Percentiles rank a stretch among this genome's conserved stretches.
phyloP scores from a whole-genome alignment of 2,888 invertebrate species.

The Megalurothrips usitatus region DNA sequence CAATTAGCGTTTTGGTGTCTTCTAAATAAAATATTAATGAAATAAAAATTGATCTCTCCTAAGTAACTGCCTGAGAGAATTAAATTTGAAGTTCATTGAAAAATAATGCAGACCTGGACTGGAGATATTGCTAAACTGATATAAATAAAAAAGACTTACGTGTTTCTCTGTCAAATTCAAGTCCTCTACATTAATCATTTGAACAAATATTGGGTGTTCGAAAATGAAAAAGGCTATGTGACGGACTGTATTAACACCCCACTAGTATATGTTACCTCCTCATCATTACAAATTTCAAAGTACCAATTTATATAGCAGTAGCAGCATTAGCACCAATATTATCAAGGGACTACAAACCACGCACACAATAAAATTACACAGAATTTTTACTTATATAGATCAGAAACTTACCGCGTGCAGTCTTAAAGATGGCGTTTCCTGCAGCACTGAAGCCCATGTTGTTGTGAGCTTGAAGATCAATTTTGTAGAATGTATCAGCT shows the following conservation, averaged over 20 bases:
- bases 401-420: constrained; percentile 45
- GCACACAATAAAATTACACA: constrained; percentile 20
- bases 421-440: constrained; percentile 73
- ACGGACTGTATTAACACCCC: background rate
- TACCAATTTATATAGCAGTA: constrained; percentile 28
- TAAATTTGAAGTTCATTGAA: too few relatives aligned
- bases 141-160: too few relatives aligned
- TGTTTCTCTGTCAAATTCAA: background rate
- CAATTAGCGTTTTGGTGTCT: too few relatives aligned
- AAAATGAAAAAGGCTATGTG: background rate
- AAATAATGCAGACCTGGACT: too few relatives aligned
- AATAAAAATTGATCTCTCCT: too few relatives aligned
- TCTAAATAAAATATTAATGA: too few relatives aligned
- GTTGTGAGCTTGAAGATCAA: constrained; percentile 82
- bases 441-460: constrained; percentile 76
- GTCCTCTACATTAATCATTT: background rate
- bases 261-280: background rate
- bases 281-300: background rate
- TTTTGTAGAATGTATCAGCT: constrained; percentile 77
- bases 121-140: too few relatives aligned
- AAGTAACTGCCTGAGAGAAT: too few relatives aligned
- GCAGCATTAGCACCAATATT: constrained; percentile 24
- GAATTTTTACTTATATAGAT: background rate
- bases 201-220: background rate
- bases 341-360: constrained; percentile 28